Evolutionary conservation across 2,888 invertebrate genomes (phyloP).

Genomic region (Cataglyphis livida): DNA sequence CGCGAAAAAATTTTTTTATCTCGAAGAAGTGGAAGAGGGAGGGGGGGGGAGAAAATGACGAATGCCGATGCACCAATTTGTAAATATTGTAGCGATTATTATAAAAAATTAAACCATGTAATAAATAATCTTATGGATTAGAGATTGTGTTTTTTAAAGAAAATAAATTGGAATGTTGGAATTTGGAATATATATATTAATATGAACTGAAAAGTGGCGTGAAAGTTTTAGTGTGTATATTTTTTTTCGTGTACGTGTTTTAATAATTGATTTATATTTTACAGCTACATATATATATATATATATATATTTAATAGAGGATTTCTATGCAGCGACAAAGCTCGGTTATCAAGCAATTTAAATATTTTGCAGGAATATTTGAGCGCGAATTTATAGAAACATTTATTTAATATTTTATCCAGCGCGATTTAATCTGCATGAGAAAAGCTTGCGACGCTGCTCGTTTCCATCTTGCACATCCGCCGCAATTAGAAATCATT

Average conservation of each 20-base stretch:
- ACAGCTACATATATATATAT: no score
- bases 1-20: not conserved
- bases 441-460: constrained; percentile 15
- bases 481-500: constrained; percentile 47
- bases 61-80: not conserved
- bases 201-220: not conserved
- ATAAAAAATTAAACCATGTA: not conserved
- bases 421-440: constrained; percentile 20
- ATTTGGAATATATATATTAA: not conserved
- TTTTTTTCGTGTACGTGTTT: not conserved
- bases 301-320: no score
- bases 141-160: not conserved
- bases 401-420: constrained; percentile 41
- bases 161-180: not conserved
- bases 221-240: not conserved
- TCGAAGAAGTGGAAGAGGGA: not conserved
- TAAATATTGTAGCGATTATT: not conserved
- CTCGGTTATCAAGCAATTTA: constrained; percentile 21
- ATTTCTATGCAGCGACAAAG: constrained; percentile 6
- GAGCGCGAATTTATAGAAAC: constrained; percentile 39
- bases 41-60: not conserved
- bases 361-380: constrained; percentile 24
- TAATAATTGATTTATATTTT: constrained; percentile 6
- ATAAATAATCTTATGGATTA: not conserved
- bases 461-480: constrained; percentile 8